These are phyloP conservation scores for Stegostoma tigrinum DNA, from an alignment of 2,113 vertebrate species.

Conservation along the genomic window DNA sequence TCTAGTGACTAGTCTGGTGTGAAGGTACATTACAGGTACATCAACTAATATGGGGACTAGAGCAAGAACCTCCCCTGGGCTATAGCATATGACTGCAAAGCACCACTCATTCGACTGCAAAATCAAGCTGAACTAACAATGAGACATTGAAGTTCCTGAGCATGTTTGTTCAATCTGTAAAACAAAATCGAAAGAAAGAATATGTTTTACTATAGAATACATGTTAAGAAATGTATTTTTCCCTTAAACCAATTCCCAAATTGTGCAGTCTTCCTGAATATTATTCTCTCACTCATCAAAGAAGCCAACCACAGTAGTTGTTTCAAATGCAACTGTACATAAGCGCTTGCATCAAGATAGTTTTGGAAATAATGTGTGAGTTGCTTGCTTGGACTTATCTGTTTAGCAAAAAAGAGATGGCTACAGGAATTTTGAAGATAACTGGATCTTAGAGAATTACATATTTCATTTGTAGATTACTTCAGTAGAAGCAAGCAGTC, in stretches of 20 bases:
- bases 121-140: background rate
- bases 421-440: background rate
- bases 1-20: background rate
- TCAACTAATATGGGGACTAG: background rate
- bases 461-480: constrained; percentile 4
- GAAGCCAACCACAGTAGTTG: too few relatives aligned
- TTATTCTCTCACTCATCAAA: background rate
- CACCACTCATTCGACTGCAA: background rate
- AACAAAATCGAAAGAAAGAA: background rate
- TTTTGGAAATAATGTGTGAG: background rate
- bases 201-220: background rate
- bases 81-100: background rate
- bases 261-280: background rate
- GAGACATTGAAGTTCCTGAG: background rate
- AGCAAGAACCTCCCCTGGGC: background rate
- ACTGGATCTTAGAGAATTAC: constrained; percentile 9
- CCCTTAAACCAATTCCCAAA: background rate
- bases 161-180: background rate
- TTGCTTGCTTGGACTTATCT: background rate
- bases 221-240: background rate
- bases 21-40: background rate
- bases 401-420: background rate
- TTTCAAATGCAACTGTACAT: background rate
- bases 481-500: background rate
- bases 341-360: background rate